Percentiles rank a stretch among this genome's conserved stretches.
Evolutionary conservation across 2,888 invertebrate species (phyloP).

Genomic region (Orchesellides sinensis): DNA sequence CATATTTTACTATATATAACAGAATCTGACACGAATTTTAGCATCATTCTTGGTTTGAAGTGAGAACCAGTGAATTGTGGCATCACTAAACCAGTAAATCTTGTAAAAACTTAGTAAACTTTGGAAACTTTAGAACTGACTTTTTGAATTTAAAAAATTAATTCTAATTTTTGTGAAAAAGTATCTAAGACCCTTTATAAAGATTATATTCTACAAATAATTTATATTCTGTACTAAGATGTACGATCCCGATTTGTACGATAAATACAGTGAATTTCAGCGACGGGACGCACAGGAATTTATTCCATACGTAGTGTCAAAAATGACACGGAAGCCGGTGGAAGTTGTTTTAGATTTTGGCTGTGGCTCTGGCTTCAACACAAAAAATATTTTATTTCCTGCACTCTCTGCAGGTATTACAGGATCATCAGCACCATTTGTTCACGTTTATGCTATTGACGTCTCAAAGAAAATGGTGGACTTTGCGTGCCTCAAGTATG

Average conservation of each 20-base stretch:
- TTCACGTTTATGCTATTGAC: slow-evolving; percentile 71
- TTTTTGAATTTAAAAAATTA: background rate
- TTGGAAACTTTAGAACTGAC: background rate
- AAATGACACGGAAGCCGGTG: slow-evolving; percentile 66
- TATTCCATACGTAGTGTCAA: slow-evolving; percentile 71
- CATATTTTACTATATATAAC: slow-evolving; percentile 21
- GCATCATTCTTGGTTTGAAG: background rate
- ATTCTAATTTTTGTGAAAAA: background rate
- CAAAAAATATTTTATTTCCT: slow-evolving; percentile 70
- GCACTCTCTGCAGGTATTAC: slow-evolving; percentile 30
- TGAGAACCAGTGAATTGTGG: background rate
- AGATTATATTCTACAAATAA: no score
- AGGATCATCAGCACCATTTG: background rate
- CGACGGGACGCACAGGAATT: slow-evolving; percentile 72
- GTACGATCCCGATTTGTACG: slow-evolving; percentile 74
- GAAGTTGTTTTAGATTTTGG: slow-evolving; percentile 73
- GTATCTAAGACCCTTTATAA: background rate
- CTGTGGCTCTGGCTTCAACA: slow-evolving; percentile 73
- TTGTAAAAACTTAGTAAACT: background rate
- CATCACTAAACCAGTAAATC: background rate
- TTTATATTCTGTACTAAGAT: slow-evolving; percentile 62
- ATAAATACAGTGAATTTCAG: slow-evolving; percentile 73
- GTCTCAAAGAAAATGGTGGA: slow-evolving; percentile 74
- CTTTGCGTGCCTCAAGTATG: slow-evolving; percentile 72
- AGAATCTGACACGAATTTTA: background rate